These are phyloP conservation scores for Aldabrachelys gigantea DNA, from an alignment of 2,113 vertebrate genomes.

Conservation along the genomic window DNA sequence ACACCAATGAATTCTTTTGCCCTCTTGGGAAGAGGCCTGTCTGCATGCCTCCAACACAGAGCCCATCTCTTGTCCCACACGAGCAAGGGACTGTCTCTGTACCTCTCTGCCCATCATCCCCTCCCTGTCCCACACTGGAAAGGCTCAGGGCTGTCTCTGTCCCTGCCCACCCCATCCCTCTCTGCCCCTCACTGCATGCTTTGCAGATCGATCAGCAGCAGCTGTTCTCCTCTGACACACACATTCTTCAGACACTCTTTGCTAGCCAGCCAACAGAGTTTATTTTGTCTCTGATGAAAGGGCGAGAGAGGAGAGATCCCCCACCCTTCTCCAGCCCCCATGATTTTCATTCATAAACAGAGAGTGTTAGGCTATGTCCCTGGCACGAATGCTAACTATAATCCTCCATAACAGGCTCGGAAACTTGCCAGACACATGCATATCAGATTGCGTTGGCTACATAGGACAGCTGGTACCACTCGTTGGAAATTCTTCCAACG, in stretches of 20 bases:
- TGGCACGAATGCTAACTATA: not conserved
- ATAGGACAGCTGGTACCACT: not conserved
- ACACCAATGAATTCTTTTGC: not conserved
- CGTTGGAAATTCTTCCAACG: not conserved
- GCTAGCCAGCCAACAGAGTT: not conserved
- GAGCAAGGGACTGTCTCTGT: not conserved
- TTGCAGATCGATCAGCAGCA: rapidly evolving
- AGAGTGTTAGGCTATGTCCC: not conserved
- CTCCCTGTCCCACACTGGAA: not conserved
- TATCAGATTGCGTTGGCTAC: rapidly evolving
- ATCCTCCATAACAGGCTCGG: not conserved
- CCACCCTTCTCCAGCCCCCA: not conserved
- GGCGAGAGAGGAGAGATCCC: not conserved
- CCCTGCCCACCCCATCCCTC: rapidly evolving
- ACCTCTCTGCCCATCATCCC: not conserved
- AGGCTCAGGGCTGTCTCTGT: rapidly evolving
- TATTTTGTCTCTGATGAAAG: not conserved
- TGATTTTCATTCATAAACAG: not conserved
- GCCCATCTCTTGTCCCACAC: not conserved
- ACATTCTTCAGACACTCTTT: not conserved
- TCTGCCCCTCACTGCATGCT: rapidly evolving
- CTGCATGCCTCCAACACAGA: not conserved
- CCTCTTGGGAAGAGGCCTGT: not conserved
- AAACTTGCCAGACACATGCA: rapidly evolving
- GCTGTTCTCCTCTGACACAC: not conserved